Evolutionary conservation across 2,888 invertebrate genomes (phyloP).

Genomic region (Andrena flavipes): DNA sequence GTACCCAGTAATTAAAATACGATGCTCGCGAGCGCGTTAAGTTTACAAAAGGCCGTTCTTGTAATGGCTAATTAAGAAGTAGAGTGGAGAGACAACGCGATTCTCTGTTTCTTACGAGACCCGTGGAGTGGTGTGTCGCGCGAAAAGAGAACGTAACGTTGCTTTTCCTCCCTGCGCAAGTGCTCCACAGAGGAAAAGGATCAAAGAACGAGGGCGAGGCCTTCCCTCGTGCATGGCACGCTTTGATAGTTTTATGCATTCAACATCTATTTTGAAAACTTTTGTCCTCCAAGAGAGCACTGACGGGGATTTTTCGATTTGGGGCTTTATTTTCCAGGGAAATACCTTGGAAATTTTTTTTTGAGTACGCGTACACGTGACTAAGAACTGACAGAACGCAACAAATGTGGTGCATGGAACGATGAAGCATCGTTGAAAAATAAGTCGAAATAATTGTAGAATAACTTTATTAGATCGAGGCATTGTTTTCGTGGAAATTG

Average conservation of each 20-base stretch:
- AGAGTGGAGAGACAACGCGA: background rate
- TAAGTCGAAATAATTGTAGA: no score
- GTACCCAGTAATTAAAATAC: constrained; percentile 6
- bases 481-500: no score
- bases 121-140: constrained; percentile 29
- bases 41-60: constrained; percentile 12
- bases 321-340: no score
- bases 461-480: no score
- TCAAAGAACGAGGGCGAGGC: constrained; percentile 25
- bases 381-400: no score
- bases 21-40: background rate
- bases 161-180: constrained; percentile 30
- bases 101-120: constrained; percentile 13
- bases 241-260: constrained; percentile 51
- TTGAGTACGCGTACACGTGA: no score
- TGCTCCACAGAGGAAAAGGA: constrained; percentile 33
- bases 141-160: constrained; percentile 38
- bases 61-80: constrained; percentile 28
- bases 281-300: background rate
- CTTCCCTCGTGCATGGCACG: background rate
- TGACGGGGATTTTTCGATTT: background rate
- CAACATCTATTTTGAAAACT: constrained; percentile 24
- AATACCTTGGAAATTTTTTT: no score
- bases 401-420: no score
- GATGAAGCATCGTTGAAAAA: no score